These are phyloP conservation scores for Scaptomyza reducta DNA, from an alignment of 2,888 invertebrate species.

Conservation along the genomic window DNA sequence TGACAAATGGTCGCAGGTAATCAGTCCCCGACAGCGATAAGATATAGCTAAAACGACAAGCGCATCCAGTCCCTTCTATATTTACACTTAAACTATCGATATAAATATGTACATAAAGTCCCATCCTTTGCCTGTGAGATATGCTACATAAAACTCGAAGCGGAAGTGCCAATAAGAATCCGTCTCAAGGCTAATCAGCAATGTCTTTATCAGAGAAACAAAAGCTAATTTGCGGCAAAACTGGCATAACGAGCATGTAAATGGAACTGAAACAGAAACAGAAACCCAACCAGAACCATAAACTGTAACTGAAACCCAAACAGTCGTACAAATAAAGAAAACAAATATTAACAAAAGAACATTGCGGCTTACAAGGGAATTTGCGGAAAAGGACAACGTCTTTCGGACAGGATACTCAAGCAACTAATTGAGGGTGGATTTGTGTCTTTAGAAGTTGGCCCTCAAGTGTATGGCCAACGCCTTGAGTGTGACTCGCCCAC, in stretches of 20 bases:
- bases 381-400: constrained; percentile 42
- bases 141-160: constrained; percentile 27
- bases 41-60: constrained; percentile 24
- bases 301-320: constrained; percentile 39
- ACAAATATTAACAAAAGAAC: constrained; percentile 60
- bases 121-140: constrained; percentile 13
- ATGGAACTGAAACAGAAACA: constrained; percentile 52
- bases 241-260: constrained; percentile 70
- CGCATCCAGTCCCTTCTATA: neutral
- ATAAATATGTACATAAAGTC: neutral
- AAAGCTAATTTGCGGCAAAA: constrained; percentile 74
- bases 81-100: constrained; percentile 20
- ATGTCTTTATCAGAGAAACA: constrained; percentile 44
- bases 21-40: constrained; percentile 29
- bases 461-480: constrained; percentile 76
- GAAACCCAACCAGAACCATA: constrained; percentile 16
- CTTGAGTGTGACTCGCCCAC: constrained; percentile 73
- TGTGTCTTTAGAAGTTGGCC: constrained; percentile 48
- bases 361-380: constrained; percentile 36
- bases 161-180: constrained; percentile 71
- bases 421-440: constrained; percentile 77
- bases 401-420: constrained; percentile 29
- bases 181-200: constrained; percentile 53
- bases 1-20: constrained; percentile 22
- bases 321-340: constrained; percentile 34